These are phyloP conservation scores for Stichodactyla helianthus DNA, from an alignment of 64 coral and sea anemone genomes.

Conservation along the genomic window DNA sequence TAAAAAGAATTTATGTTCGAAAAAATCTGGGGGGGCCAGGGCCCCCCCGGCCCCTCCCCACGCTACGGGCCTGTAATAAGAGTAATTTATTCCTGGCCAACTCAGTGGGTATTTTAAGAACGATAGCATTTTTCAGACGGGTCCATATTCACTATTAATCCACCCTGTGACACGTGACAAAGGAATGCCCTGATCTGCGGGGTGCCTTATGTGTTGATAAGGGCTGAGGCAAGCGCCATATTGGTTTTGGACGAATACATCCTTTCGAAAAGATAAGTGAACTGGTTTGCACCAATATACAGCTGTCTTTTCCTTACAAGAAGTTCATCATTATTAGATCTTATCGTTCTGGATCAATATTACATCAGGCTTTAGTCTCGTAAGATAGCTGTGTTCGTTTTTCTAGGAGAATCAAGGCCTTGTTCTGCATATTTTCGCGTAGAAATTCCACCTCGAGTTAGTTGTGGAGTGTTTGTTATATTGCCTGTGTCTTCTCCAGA, in stretches of 20 bases:
- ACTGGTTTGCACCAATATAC: neutral
- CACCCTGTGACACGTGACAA: slow-evolving; percentile 21
- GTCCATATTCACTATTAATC: neutral
- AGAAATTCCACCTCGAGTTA: neutral
- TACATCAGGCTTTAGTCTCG: neutral
- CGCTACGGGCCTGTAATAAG: no score
- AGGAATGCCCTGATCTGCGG: slow-evolving; percentile 26
- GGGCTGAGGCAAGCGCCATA: slow-evolving; percentile 26
- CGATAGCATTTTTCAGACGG: neutral
- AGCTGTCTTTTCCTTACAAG: neutral
- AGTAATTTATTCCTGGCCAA: neutral
- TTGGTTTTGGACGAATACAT: slow-evolving; percentile 26
- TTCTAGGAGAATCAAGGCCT: neutral
- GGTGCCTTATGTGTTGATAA: slow-evolving; percentile 5
- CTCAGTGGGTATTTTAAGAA: neutral
- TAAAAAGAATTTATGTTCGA: no score
- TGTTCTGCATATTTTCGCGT: slow-evolving; percentile 12
- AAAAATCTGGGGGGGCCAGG: no score
- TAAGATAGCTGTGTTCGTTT: neutral
- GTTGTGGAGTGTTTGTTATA: slow-evolving; percentile 7
- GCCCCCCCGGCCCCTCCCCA: no score
- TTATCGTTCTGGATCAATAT: slow-evolving; percentile 23
- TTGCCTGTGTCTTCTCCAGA: slow-evolving; percentile 4
- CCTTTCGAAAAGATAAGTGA: neutral
- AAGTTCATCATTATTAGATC: neutral